Evolutionary conservation across 2,888 invertebrate genomes (phyloP), one percentile per base, ranked within the genome.

Genomic region (Lysandra coridon): DNA sequence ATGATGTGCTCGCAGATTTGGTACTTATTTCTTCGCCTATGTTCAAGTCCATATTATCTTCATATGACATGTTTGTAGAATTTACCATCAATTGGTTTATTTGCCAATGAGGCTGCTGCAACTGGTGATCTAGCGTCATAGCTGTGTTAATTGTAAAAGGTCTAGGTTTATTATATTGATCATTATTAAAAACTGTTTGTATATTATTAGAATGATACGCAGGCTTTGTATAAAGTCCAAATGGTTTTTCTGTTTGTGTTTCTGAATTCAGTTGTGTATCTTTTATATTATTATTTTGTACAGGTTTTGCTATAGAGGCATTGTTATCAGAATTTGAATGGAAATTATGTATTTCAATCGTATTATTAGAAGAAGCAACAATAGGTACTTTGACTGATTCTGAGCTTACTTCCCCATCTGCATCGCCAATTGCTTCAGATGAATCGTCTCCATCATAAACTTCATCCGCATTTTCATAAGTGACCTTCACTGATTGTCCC

Each of bases 71-170:
- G 80, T 92, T 94, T 10, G 91, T 91, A 1, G 87, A 83, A 81
- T 94, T 94, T 83, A 91, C 92, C 85, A 92, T 84, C 81, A 94
- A 86, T 79, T 94, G 90, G 84, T 94, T 94, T 37, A 94, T 94
- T 83, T 94, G 94, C 94, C 94, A 94, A 83, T 94, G 94, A 14
- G 94, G 94, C 84, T 94, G 93, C 80, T 94, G 94, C 69, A 94
- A 82, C 82, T 94, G 94, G 84, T 93, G 92, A 81, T 94, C 94
- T 53, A 94, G 86, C 17, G 91, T 89, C 17, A 87, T 84, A 6
- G 87, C 83, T 49, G 88, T 88, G 80, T 89, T 91, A 2, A 91
- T 84, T 40, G 92, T 90, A 83, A 95, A 95, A 12, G 95, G 95
- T 82, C 93, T 90, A 14, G 95, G 95, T 83, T 90, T 91, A 84